Percentiles rank a stretch among this genome's conserved stretches.
phyloP scores from a whole-genome alignment of 2,113 vertebrate genomes.

The Microtus pennsylvanicus region DNA sequence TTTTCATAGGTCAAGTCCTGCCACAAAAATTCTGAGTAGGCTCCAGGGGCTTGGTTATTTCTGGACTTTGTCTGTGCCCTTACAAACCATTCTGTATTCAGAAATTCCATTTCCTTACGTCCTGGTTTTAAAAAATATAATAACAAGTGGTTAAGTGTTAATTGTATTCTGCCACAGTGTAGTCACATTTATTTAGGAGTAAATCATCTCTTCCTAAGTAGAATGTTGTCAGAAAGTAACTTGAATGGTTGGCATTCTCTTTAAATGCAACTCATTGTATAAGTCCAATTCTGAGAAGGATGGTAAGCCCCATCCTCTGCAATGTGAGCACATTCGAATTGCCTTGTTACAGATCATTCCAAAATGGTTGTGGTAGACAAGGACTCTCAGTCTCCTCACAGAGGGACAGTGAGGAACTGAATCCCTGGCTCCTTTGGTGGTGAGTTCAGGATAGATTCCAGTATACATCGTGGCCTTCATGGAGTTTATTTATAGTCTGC shows the following conservation, averaged over 20 bases:
- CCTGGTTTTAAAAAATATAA: background rate
- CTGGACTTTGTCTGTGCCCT: background rate
- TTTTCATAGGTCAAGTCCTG: background rate
- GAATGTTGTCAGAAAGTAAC: slow-evolving; percentile 39
- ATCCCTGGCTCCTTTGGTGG: background rate
- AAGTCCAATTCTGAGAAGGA: slow-evolving; percentile 22
- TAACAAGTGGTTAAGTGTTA: slow-evolving; percentile 12
- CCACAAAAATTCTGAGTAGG: background rate
- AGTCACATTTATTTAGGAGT: slow-evolving; percentile 48
- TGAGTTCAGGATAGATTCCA: background rate
- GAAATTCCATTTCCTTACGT: slow-evolving; percentile 45
- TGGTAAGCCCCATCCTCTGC: background rate
- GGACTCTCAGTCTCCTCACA: background rate
- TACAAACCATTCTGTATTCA: slow-evolving; percentile 8
- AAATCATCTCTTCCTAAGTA: background rate
- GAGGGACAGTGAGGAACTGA: background rate
- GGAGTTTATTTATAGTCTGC: slow-evolving; percentile 51
- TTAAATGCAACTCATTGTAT: background rate
- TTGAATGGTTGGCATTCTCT: slow-evolving; percentile 11
- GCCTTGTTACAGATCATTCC: background rate
- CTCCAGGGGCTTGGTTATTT: slow-evolving; percentile 25
- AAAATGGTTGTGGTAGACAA: background rate
- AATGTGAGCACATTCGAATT: background rate
- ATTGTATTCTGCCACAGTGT: slow-evolving; percentile 22
- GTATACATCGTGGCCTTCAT: background rate